These are phyloP conservation scores for Emesis furor DNA, from an alignment of 2,888 invertebrate species.

Conservation along the genomic window DNA sequence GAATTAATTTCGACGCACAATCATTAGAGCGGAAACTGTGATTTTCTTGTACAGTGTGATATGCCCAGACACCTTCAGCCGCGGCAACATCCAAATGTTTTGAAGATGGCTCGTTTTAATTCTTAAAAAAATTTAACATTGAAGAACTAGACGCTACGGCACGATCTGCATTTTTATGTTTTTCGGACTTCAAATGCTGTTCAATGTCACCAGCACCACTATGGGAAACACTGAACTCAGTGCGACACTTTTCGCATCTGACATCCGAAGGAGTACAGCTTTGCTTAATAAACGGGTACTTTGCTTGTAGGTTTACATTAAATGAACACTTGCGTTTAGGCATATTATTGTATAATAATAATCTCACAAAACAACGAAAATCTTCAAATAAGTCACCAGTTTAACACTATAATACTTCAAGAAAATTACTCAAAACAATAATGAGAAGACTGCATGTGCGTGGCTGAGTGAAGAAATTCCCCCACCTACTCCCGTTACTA, in stretches of 20 bases:
- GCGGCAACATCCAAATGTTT: constrained; percentile 73
- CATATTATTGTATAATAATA: constrained; percentile 37
- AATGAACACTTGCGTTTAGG: constrained; percentile 75
- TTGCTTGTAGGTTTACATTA: constrained; percentile 72
- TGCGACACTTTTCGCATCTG: constrained; percentile 64
- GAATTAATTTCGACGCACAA: constrained; percentile 9
- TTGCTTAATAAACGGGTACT: constrained; percentile 76
- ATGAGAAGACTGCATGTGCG: constrained; percentile 17
- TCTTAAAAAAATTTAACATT: constrained; percentile 67
- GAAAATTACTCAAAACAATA: constrained; percentile 23
- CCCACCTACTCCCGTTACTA: not conserved
- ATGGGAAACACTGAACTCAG: constrained; percentile 72
- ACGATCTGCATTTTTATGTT: constrained; percentile 73
- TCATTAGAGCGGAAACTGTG: no score
- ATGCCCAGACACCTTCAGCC: constrained; percentile 35
- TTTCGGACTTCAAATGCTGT: constrained; percentile 71
- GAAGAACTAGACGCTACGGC: constrained; percentile 57
- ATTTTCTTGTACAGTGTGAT: not conserved
- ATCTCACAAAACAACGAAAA: constrained; percentile 26
- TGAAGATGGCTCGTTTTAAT: constrained; percentile 53
- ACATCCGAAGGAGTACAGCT: constrained; percentile 46
- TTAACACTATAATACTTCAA: constrained; percentile 14
- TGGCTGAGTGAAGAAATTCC: constrained; percentile 20
- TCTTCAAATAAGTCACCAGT: constrained; percentile 22
- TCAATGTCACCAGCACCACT: constrained; percentile 60